phyloP scores from a whole-genome alignment of 2,797 vertebrate genomes.

The Limnodromus scolopaceus region DNA sequence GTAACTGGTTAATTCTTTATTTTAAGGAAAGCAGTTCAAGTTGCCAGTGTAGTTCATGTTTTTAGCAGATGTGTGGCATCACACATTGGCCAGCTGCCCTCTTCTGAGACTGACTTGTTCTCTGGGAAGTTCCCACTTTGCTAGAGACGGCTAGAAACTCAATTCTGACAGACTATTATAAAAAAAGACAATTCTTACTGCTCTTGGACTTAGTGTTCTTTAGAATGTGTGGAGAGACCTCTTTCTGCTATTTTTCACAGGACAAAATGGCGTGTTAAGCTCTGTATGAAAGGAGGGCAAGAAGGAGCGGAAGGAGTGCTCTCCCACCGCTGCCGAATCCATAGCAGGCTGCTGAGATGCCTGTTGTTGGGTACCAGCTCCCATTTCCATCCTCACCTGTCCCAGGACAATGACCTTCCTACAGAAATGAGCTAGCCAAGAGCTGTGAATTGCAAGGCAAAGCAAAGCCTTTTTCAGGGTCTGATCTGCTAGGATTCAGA shows the following conservation, averaged over 20 bases:
- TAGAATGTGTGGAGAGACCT: not conserved
- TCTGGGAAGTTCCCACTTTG: not conserved
- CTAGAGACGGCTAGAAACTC: not conserved
- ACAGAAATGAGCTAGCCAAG: not conserved
- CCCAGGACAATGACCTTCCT: not conserved
- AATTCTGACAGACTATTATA: not conserved
- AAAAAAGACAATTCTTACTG: not conserved
- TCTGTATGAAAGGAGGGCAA: not conserved
- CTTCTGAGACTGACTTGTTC: not conserved
- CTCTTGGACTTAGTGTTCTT: not conserved
- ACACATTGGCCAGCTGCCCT: not conserved
- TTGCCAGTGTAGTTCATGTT: not conserved
- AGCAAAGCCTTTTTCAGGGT: not conserved
- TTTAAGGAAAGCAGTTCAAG: not conserved
- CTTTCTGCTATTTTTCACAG: not conserved
- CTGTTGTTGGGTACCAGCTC: not conserved
- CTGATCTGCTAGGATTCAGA: not conserved
- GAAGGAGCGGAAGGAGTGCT: not conserved
- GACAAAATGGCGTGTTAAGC: not conserved
- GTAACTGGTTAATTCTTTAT: not conserved
- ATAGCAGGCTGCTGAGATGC: rapidly evolving
- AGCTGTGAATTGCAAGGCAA: not conserved
- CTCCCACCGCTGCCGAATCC: not conserved
- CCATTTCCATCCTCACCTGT: not conserved
- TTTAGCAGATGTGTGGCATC: not conserved